These are phyloP conservation scores for Cuniculus paca DNA, from an alignment of 2,797 vertebrate genomes.

Conservation along the genomic window DNA sequence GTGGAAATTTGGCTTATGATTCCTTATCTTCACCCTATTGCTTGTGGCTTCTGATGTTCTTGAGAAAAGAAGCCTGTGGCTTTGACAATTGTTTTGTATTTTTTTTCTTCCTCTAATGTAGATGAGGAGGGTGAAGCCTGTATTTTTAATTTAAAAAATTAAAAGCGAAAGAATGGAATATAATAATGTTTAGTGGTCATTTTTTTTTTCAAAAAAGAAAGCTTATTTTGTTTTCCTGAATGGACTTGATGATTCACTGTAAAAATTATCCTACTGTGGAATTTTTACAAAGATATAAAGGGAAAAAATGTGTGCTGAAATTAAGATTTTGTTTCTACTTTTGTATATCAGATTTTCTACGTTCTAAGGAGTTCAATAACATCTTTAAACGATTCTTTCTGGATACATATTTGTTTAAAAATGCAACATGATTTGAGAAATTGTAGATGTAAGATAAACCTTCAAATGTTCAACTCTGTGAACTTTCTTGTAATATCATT, in stretches of 20 bases:
- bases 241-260: constrained; percentile 58
- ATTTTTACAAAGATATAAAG: constrained; percentile 6
- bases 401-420: background rate
- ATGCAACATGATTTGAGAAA: background rate
- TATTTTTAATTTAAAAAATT: background rate
- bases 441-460: background rate
- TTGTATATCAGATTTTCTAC: background rate
- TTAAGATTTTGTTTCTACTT: background rate
- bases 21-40: background rate
- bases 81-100: background rate
- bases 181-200: background rate
- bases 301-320: background rate
- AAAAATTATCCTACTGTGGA: constrained; percentile 34
- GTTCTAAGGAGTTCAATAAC: constrained; percentile 26
- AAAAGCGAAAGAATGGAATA: background rate
- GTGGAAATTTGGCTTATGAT: background rate
- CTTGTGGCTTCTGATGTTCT: background rate
- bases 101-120: background rate
- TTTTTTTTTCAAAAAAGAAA: background rate
- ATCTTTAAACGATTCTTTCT: background rate
- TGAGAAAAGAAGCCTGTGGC: background rate
- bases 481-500: background rate
- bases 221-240: constrained; percentile 39
- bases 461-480: background rate
- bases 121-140: background rate